Evolutionary conservation across 2,797 vertebrate species (phyloP).

Genomic region (Parauchenoglanis punctatus): DNA sequence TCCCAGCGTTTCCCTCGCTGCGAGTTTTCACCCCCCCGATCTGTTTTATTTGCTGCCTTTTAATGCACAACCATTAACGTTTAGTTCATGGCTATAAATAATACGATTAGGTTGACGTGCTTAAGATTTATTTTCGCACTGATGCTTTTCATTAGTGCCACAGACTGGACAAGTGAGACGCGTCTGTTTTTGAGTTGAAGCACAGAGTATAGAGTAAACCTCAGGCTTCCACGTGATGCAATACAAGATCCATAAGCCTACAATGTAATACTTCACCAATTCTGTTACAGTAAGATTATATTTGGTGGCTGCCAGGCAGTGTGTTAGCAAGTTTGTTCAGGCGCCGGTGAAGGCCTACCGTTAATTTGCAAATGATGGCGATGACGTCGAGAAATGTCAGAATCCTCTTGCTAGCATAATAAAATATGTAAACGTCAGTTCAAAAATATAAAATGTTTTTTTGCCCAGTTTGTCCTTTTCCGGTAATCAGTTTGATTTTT

Average conservation of each 20-base stretch:
- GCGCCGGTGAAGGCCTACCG: neutral
- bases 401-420: neutral
- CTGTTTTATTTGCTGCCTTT: neutral
- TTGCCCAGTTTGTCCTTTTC: neutral
- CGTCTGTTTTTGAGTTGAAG: neutral
- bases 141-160: neutral
- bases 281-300: neutral
- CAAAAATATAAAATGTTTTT: neutral
- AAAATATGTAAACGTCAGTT: neutral
- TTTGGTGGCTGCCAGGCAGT: neutral
- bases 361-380: neutral
- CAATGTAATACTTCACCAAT: neutral
- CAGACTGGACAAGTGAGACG: neutral
- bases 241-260: neutral
- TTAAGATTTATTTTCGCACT: neutral
- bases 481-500: neutral
- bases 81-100: conserved; percentile 2
- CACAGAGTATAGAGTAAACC: neutral
- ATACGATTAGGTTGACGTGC: neutral
- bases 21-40: neutral
- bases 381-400: neutral
- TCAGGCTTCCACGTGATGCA: neutral
- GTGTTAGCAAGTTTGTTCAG: neutral
- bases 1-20: too few species aligned
- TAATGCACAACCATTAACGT: neutral